phyloP scores from a whole-genome alignment of 2,113 vertebrate genomes.

The Phrynosoma platyrhinos region DNA sequence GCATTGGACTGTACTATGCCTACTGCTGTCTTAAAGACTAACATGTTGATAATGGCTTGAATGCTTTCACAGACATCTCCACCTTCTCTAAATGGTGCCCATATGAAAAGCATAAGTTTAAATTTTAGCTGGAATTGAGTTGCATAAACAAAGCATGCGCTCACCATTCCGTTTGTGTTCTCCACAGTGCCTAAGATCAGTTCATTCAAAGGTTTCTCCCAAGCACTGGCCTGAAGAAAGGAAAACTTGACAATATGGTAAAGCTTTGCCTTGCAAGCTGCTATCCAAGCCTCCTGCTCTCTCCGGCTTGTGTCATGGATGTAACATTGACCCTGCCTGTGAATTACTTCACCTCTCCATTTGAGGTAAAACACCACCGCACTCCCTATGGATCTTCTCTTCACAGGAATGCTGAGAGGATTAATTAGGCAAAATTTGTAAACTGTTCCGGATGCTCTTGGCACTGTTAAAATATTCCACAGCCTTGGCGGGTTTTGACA shows the following conservation, averaged over 20 bases:
- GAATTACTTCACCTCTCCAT: not conserved
- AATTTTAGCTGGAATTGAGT: not conserved
- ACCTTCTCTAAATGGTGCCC: not conserved
- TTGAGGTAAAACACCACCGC: rapidly evolving
- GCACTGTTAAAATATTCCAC: not conserved
- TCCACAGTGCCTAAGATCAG: too few relatives aligned
- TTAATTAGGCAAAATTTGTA: not conserved
- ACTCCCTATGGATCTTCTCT: not conserved
- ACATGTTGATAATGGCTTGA: too few relatives aligned
- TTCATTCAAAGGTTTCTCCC: not conserved
- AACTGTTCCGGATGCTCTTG: not conserved
- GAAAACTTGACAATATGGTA: not conserved
- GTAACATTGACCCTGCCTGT: not conserved
- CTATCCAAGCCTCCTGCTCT: not conserved
- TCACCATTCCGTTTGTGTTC: not conserved
- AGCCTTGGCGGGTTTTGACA: constrained; percentile 3
- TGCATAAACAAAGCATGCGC: not conserved
- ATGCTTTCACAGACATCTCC: too few relatives aligned
- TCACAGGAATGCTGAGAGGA: not conserved
- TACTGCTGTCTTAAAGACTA: too few relatives aligned
- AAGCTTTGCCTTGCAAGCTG: not conserved
- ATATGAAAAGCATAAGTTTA: not conserved
- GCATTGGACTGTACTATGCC: too few relatives aligned
- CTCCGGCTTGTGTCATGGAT: not conserved
- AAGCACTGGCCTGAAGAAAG: not conserved